These are phyloP conservation scores for Seira musarum DNA, from an alignment of 2,888 invertebrate genomes.

Conservation along the genomic window DNA sequence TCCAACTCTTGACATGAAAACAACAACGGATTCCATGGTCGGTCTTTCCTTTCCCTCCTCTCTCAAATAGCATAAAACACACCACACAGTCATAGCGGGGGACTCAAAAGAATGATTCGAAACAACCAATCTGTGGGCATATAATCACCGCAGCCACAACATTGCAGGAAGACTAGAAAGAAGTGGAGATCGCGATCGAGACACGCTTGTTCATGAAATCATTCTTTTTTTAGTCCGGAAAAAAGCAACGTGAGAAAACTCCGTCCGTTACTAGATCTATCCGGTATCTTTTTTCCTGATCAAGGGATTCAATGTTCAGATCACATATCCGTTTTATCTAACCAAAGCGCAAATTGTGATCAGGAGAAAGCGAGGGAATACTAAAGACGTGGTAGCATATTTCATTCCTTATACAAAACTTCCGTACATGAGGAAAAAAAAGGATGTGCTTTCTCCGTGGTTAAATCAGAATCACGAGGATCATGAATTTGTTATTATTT, in stretches of 20 bases:
- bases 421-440: background rate
- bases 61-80: background rate
- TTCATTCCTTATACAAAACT: background rate
- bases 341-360: conserved; percentile 45
- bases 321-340: conserved; percentile 49
- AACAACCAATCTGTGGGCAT: background rate
- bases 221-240: background rate
- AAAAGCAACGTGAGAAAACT: conserved; percentile 1
- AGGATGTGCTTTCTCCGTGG: background rate
- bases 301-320: conserved; percentile 39
- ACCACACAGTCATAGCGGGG: background rate
- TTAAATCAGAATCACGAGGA: background rate
- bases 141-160: background rate
- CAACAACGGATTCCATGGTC: background rate
- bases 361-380: background rate
- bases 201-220: conserved; percentile 3
- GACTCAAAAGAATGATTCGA: background rate
- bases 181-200: too few relatives aligned
- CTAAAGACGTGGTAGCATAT: background rate
- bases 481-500: background rate
- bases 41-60: background rate
- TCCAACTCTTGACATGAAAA: background rate
- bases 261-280: conserved; percentile 21
- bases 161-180: too few relatives aligned
- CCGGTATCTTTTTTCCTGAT: conserved; percentile 37